These are phyloP conservation scores for Dermolepida albohirtum DNA, from an alignment of 2,888 invertebrate genomes.

Conservation along the genomic window DNA sequence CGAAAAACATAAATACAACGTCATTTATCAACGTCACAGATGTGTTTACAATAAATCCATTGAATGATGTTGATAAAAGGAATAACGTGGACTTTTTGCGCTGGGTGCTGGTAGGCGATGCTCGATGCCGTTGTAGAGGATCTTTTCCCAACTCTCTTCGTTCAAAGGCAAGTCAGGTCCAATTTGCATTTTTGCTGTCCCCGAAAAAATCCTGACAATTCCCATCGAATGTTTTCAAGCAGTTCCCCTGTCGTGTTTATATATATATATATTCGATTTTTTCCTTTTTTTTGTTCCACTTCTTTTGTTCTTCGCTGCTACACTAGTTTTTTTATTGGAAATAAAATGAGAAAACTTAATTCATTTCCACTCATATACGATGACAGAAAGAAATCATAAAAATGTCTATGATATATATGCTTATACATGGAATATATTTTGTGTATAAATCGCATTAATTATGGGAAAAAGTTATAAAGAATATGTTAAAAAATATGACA, in stretches of 20 bases:
- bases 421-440: neutral
- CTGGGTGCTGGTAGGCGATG: conserved; percentile 1
- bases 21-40: conserved; percentile 43
- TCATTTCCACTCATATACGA: conserved; percentile 16
- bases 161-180: conserved; percentile 31
- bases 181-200: conserved; percentile 36
- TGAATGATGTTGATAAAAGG: conserved; percentile 39
- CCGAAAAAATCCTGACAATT: conserved; percentile 24
- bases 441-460: neutral
- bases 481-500: neutral
- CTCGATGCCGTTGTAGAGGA: neutral
- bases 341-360: neutral
- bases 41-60: conserved; percentile 45
- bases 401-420: neutral
- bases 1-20: conserved; percentile 38
- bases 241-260: neutral
- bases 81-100: conserved; percentile 34
- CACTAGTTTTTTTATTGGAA: no score
- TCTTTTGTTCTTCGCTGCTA: no score
- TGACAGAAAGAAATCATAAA: conserved; percentile 3
- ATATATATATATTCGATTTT: neutral
- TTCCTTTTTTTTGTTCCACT: neutral
- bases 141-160: neutral
- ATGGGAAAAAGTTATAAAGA: neutral
- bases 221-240: conserved; percentile 4